Percentiles rank a stretch among this genome's conserved stretches.
Evolutionary conservation across 2,888 invertebrate species (phyloP).

Genomic region (Phortica magna): DNA sequence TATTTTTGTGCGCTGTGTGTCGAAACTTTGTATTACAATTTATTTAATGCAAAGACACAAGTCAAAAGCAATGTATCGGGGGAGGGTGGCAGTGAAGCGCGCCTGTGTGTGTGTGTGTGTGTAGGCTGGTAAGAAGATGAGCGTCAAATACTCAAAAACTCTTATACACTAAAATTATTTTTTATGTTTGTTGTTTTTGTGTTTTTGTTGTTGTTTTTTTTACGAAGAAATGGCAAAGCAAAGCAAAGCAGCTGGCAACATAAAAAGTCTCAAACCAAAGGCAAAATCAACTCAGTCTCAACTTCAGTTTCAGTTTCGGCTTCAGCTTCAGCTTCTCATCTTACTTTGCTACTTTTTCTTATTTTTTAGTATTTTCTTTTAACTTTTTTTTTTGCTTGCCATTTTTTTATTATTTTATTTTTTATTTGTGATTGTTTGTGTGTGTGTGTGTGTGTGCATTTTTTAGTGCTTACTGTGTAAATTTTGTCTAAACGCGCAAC

Average conservation of each 20-base stretch:
- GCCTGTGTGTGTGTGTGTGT: no score
- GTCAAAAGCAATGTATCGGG: neutral
- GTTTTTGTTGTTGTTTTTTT: slow-evolving; percentile 16
- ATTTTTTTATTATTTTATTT: no score
- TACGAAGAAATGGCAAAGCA: no score
- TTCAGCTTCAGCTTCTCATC: slow-evolving; percentile 4
- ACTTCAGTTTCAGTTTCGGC: neutral
- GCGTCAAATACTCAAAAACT: neutral
- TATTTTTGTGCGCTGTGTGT: slow-evolving; percentile 54
- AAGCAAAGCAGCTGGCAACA: neutral
- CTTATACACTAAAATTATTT: neutral
- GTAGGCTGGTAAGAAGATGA: neutral
- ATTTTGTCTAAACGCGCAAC: slow-evolving; percentile 16
- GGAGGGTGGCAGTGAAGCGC: neutral
- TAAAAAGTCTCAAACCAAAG: neutral
- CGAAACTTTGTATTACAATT: slow-evolving; percentile 71
- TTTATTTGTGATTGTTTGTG: neutral
- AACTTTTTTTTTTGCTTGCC: no score
- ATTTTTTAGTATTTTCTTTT: neutral
- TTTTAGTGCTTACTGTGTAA: neutral
- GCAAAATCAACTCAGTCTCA: neutral
- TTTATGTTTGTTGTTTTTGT: neutral
- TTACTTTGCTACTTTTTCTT: slow-evolving; percentile 27
- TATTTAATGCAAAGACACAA: slow-evolving; percentile 64
- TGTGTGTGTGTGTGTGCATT: neutral